A percentile compares a stretch with the other conserved stretches of the same genome.
Evolutionary conservation across 1,140 invertebrate species (phyloP).

Genomic region (Microplitis mediator): DNA sequence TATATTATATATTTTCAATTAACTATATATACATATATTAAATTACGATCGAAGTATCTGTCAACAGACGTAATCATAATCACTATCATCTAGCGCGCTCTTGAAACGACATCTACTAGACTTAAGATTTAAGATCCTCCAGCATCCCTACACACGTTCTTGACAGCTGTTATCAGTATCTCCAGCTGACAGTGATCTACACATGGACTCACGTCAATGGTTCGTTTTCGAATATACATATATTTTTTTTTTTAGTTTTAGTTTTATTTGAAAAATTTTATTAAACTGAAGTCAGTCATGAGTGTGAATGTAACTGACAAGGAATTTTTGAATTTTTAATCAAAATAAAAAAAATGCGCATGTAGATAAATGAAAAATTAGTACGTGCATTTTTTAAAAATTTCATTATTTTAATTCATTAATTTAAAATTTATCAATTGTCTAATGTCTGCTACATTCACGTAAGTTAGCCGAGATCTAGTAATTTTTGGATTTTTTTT

Average conservation of each 20-base stretch:
- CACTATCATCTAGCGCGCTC: not conserved
- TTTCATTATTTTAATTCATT: too few species aligned
- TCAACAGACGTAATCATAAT: not conserved
- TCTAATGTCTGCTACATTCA: too few species aligned
- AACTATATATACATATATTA: not conserved
- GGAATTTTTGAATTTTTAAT: too few species aligned
- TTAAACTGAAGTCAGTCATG: not conserved
- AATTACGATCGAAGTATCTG: not conserved
- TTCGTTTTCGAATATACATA: not conserved
- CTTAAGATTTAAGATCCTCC: too few species aligned
- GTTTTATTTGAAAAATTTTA: not conserved
- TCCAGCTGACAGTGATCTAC: not conserved
- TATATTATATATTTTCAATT: not conserved
- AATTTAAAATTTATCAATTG: too few species aligned
- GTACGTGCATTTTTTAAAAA: too few species aligned
- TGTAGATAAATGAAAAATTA: too few species aligned
- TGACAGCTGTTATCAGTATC: constrained; percentile 11
- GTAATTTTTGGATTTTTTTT: too few species aligned
- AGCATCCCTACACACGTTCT: not conserved
- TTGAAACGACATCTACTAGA: not conserved
- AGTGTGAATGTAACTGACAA: too few species aligned
- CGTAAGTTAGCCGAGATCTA: too few species aligned
- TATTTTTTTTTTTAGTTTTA: not conserved
- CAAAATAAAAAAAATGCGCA: too few species aligned
- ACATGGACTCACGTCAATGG: not conserved